A percentile compares a stretch with the other conserved stretches of the same genome.
These are phyloP conservation scores for Petrolisthes manimaculis DNA, from an alignment of 2,888 invertebrate species.

Conservation along the genomic window DNA sequence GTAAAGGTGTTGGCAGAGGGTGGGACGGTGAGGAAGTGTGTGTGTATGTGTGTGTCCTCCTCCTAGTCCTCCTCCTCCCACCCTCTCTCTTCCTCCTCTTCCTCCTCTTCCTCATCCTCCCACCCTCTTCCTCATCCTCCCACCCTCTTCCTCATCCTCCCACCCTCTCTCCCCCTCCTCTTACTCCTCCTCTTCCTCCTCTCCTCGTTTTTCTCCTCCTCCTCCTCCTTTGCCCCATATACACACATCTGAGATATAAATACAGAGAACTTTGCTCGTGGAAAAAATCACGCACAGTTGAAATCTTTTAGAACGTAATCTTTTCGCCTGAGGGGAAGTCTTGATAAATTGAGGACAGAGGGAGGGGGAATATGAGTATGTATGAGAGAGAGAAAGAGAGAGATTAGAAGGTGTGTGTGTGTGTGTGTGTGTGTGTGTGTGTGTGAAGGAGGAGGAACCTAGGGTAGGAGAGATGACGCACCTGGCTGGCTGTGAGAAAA, in stretches of 20 bases:
- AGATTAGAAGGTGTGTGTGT: neutral
- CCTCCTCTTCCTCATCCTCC: neutral
- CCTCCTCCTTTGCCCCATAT: neutral
- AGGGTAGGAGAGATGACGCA: no score
- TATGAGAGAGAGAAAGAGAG: conserved; percentile 2
- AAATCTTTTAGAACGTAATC: no score
- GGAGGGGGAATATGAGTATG: neutral
- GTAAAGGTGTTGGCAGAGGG: neutral
- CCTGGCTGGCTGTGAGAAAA: no score
- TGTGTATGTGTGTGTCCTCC: neutral
- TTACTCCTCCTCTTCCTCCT: no score
- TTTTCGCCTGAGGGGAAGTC: no score
- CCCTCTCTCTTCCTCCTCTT: neutral
- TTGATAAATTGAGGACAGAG: no score
- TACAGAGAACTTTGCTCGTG: no score
- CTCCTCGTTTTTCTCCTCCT: neutral
- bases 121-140: neutral
- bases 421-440: neutral
- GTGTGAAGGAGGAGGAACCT: neutral
- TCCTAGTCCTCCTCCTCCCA: neutral
- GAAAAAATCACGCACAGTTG: no score
- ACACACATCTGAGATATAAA: neutral
- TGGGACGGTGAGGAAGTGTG: neutral
- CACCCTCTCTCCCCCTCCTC: no score
- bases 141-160: neutral